Base-by-base conservation (phyloP, 2,888 invertebrate genomes). In the Leptinotarsa rubiginosa region DNA sequence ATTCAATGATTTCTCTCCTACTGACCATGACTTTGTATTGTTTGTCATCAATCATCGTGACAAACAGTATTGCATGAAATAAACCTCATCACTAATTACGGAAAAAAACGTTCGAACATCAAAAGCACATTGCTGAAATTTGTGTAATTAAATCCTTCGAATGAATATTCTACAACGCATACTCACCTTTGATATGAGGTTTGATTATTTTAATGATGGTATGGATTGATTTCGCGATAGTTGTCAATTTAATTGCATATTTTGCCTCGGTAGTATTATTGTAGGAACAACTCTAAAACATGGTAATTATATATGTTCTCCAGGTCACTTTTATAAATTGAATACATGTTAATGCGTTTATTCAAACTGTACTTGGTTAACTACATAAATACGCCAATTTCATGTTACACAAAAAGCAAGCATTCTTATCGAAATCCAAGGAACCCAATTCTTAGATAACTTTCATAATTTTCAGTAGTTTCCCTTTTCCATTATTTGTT, bases 101-200 rank as follows among this genome's bases (percentile, higher is more conserved):
- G 3, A 47, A 47, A 66, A 65, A 66, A 66, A 66, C 16, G 22
- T 47, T 20, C 41, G 65, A n/a, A 65, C 65, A 66, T 66, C 49
- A 20, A 66, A 66, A 49, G 47, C 20, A 66, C 65, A 66, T 66
- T 16, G 65, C 49, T 66, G 0, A 66, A 66, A 66, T 66, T 66
- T 49, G 13, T 47, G 15, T 66, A 66, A 66, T 66, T 47, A 66
- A 47, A 66, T 49, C 20, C 20, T 22, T 66, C 22, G 7, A 16
- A 16, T 47, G 41, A 18, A 47, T 65, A 49, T 66, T 47, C 18
- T 66, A 66, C 59, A 59, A 59, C 59, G 25, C 20, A 59, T 59
- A 15, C 25, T 59, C 59, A 59, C 59, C 59, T 59, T 59, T 59
- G 56, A 59, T 59, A 59, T 59, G 13, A 20, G 12, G 22, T 22